phyloP scores from a whole-genome alignment of 2,888 invertebrate genomes.

The Papilio gigon region DNA sequence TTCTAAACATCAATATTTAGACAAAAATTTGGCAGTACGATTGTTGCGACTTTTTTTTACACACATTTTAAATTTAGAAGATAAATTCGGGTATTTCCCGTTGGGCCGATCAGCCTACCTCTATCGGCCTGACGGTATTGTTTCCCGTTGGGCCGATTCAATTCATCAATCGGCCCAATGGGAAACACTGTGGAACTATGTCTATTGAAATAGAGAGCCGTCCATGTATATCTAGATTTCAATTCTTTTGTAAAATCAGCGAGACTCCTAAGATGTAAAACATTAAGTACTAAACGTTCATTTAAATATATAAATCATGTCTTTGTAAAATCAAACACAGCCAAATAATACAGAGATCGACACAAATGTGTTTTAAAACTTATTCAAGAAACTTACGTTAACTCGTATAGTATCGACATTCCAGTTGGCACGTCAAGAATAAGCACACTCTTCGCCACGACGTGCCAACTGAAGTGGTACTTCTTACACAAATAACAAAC shows the following conservation, averaged over 20 bases:
- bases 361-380: conserved; percentile 47
- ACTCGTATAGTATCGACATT: conserved; percentile 24
- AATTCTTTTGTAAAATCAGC: neutral
- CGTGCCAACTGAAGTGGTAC: neutral
- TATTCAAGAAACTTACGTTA: conserved; percentile 39
- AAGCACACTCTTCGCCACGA: neutral
- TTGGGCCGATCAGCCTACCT: too few species aligned
- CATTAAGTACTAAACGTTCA: conserved; percentile 5
- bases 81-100: too few species aligned
- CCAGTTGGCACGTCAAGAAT: neutral
- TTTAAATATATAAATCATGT: conserved; percentile 31
- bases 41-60: neutral
- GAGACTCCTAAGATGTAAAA: neutral
- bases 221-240: neutral
- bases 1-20: neutral
- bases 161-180: too few species aligned
- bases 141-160: too few species aligned
- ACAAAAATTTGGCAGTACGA: conserved; percentile 9
- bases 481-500: conserved; percentile 42
- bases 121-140: too few species aligned
- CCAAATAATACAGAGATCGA: conserved; percentile 71
- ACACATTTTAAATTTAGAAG: neutral
- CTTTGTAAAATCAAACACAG: conserved; percentile 61
- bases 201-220: too few species aligned
- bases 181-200: too few species aligned